Percentiles rank a stretch among this genome's conserved stretches.
phyloP scores from a whole-genome alignment of 2,113 vertebrate species.

The Microtus ochrogaster region DNA sequence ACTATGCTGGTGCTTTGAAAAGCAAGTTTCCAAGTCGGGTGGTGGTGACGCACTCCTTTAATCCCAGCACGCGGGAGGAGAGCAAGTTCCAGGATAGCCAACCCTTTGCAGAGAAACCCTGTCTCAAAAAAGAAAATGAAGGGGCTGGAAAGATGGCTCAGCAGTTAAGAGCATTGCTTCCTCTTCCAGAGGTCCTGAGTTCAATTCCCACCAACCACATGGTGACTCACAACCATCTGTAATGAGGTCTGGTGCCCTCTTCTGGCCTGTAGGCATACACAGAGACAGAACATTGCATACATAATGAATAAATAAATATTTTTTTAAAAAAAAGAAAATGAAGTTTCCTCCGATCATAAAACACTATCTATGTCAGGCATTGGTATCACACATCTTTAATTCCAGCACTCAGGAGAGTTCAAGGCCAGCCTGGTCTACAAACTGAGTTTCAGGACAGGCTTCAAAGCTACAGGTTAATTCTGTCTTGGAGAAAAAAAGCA shows the following conservation, averaged over 20 bases:
- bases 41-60: background rate
- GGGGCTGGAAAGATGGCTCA: too few species aligned
- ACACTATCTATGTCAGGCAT: background rate
- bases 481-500: background rate
- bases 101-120: background rate
- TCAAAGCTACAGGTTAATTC: background rate
- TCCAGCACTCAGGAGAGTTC: background rate
- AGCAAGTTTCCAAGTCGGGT: background rate
- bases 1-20: background rate
- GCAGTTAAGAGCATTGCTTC: too few species aligned
- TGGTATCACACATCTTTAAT: background rate
- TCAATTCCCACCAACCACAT: too few species aligned
- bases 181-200: too few species aligned
- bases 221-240: too few species aligned
- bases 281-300: too few species aligned
- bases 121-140: background rate
- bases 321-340: background rate
- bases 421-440: background rate
- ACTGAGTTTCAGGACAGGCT: background rate
- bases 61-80: background rate
- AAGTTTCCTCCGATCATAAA: background rate
- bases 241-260: too few species aligned
- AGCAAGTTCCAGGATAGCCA: background rate
- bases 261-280: too few species aligned
- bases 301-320: too few species aligned